These are phyloP conservation scores for Siniperca chuatsi DNA, from an alignment of 2,113 vertebrate species.

Conservation along the genomic window DNA sequence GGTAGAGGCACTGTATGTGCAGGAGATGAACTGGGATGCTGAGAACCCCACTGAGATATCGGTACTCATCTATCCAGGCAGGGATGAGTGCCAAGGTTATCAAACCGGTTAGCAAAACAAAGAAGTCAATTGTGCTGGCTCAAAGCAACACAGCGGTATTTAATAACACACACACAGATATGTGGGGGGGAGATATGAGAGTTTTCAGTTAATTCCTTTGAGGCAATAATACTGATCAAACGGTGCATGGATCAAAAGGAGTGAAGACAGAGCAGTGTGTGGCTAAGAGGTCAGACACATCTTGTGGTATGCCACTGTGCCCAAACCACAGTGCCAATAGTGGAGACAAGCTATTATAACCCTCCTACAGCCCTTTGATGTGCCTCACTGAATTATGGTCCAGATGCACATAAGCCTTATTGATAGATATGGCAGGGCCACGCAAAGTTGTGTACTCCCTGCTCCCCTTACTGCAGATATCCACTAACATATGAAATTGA, in stretches of 20 bases:
- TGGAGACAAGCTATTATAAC: slow-evolving; percentile 31
- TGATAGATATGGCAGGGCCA: slow-evolving; percentile 28
- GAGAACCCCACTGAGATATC: slow-evolving; percentile 43
- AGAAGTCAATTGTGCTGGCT: slow-evolving; percentile 79
- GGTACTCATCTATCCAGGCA: slow-evolving; percentile 49
- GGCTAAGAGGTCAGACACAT: slow-evolving; percentile 57
- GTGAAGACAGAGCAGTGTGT: slow-evolving; percentile 68
- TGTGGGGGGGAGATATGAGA: slow-evolving; percentile 23
- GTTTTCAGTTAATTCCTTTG: slow-evolving; percentile 78
- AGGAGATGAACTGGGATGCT: slow-evolving; percentile 21
- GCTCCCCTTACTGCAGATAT: neutral
- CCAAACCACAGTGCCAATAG: slow-evolving; percentile 30
- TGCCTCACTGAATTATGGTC: slow-evolving; percentile 26
- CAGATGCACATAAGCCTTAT: slow-evolving; percentile 13
- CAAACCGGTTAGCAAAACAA: slow-evolving; percentile 77
- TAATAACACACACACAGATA: slow-evolving; percentile 73
- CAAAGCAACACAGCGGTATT: slow-evolving; percentile 79
- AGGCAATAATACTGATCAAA: slow-evolving; percentile 81
- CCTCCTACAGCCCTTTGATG: slow-evolving; percentile 43
- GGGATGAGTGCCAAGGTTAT: slow-evolving; percentile 63
- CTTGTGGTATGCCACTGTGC: slow-evolving; percentile 52
- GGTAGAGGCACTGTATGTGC: neutral
- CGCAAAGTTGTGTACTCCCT: neutral
- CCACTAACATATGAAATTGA: neutral
- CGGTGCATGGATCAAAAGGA: slow-evolving; percentile 68